These are phyloP conservation scores for Galaxias olidus DNA, from an alignment of 2,797 vertebrate species.

Conservation along the genomic window DNA sequence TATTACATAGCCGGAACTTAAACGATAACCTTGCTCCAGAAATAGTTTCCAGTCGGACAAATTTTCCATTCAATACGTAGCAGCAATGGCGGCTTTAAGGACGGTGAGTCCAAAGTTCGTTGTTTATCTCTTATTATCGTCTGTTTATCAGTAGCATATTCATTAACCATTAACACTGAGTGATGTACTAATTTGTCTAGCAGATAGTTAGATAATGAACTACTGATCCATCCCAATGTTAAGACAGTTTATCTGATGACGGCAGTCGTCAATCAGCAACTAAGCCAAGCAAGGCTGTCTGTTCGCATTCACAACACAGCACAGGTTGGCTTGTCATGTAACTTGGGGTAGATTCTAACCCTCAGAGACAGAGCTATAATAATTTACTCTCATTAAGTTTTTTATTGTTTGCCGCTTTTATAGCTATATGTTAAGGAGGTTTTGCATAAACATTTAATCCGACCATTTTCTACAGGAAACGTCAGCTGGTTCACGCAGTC, in stretches of 20 bases:
- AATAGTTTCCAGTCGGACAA: slow-evolving; percentile 49
- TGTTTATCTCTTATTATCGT: slow-evolving; percentile 13
- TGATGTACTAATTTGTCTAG: not conserved
- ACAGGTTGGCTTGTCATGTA: not conserved
- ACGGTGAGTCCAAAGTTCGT: slow-evolving; percentile 69
- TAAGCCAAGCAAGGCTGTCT: not conserved
- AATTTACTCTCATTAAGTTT: no score
- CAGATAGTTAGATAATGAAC: not conserved
- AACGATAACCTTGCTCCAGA: slow-evolving; percentile 15
- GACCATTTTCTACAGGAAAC: no score
- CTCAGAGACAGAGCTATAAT: not conserved
- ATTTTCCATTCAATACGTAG: slow-evolving; percentile 28
- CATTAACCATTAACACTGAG: slow-evolving; percentile 53
- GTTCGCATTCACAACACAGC: not conserved
- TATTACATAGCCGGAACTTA: slow-evolving; percentile 59
- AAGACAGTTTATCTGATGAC: not conserved
- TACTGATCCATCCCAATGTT: not conserved
- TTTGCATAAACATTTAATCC: not conserved
- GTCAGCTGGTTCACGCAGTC: no score
- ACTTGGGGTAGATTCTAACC: not conserved
- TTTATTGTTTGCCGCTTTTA: not conserved
- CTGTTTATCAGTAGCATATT: not conserved
- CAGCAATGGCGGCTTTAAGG: slow-evolving; percentile 75
- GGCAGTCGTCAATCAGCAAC: slow-evolving; percentile 5
- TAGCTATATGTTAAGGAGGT: not conserved